Conservation (phyloP, 92 coral and sea anemone genomes). For the Parazoanthus atlanticus region DNA sequence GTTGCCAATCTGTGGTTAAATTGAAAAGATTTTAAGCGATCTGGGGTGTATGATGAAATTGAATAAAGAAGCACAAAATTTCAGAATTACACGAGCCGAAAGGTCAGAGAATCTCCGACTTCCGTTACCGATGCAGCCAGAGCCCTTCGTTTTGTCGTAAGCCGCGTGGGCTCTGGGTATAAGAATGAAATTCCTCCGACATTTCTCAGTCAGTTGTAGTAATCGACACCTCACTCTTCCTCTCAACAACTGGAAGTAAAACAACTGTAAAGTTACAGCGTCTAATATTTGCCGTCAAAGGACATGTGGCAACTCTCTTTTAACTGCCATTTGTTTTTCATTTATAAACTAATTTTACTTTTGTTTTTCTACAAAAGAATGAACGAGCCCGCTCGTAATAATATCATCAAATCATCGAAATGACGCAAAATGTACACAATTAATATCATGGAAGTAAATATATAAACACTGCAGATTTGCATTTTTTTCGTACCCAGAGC, state of each 20-base stretch:
- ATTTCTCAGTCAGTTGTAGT: background rate
- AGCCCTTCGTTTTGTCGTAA: too few species aligned
- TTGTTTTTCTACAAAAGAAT: background rate
- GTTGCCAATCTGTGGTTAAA: too few species aligned
- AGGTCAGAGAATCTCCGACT: too few species aligned
- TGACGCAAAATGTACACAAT: background rate
- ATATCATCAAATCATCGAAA: background rate
- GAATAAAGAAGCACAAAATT: too few species aligned
- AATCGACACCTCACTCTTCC: background rate
- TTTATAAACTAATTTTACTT: background rate
- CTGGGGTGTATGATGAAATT: too few species aligned
- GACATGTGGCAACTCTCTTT: background rate
- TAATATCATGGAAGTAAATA: too few species aligned
- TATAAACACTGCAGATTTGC: too few species aligned
- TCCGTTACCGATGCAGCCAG: too few species aligned
- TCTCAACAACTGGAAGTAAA: background rate
- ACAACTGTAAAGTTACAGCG: background rate
- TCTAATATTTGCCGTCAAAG: background rate
- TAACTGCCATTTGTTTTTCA: background rate
- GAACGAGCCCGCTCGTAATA: constrained; percentile 25
- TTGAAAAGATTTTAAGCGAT: too few species aligned
- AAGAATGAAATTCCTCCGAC: background rate
- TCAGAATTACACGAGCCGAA: too few species aligned
- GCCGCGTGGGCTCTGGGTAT: too few species aligned
- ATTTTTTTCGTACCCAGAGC: too few species aligned